Evolutionary conservation across 2,888 invertebrate species (phyloP), one percentile per base, ranked within the genome.

Genomic region (Ophion costatus): DNA sequence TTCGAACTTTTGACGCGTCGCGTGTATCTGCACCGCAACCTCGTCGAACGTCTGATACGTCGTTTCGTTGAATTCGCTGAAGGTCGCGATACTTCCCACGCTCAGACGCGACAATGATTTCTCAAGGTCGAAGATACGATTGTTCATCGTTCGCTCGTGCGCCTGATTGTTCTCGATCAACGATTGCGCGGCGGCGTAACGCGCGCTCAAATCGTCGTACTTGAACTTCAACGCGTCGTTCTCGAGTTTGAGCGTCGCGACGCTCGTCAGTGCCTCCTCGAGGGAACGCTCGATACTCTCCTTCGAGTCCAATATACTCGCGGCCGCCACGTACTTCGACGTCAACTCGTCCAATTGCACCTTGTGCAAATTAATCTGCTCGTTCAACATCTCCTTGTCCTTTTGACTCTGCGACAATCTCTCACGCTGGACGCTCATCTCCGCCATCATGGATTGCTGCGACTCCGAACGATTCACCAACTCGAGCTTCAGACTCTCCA

Each of bases 221-320:
- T 92, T 89, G 63, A 91, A 91, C 78, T 92, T 84, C 2, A 93
- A 76, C 0, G 85, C 80, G 0, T 91, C 90, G 20, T 92, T 93
- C 45, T 93, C 92, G 2, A 91, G 89, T 59, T 90, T 92, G 3
- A 93, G 80, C 4, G 78, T 70, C 0, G 90, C 88, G 1, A 91
- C 90, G 67, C 91, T 92, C 2, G 88, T 89, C 10, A 92, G 45
- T 0, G 93, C 92, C 56, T 93, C 91, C 45, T 93, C 93, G n/a
- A 94, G 83, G 0, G 93, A 93, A 17, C 91, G 89, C 69, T 93
- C 93, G 9, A 93, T 92, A 42, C 93, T 93, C 64, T 93, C 93
- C 59, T 93, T 93, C 0, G 93, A 93, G 9, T 93, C 93, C 0
- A 92, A 80, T 3, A 93, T 89, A 33, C 91, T 92, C 10, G 90